Evolutionary conservation across 2,888 invertebrate species (phyloP), one percentile per base, ranked within the genome.

Genomic region (Melitaea athalia): DNA sequence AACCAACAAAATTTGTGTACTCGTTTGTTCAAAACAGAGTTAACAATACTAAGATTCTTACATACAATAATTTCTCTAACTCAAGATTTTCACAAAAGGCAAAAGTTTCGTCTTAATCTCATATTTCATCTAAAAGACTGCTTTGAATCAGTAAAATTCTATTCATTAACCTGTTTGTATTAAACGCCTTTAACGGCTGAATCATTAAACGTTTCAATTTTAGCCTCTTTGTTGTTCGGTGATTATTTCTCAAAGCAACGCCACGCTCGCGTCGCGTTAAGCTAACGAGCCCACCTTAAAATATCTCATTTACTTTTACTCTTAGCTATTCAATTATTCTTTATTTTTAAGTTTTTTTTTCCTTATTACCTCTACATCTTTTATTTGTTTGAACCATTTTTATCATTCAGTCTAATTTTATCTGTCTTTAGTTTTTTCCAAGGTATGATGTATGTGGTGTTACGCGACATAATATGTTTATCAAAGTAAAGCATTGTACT

Each of bases 231-330:
- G 59, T 59, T 64, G 59, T 64, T n/a, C 59, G 50, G 59, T 50
- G 64, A 64, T 59, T 64, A 64, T 64, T 59, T 64, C 50, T 64
- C 50, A 59, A 64, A 49, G 49, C 63, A 55, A 43, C n/a, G 42
- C 49, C 38, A 50, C 24, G 47, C 42, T 50, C 33, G 24, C 59
- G 64, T 42, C 49, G 15, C 59, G 50, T 64, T 59, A 64, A 38
- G 64, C 64, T 59, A 64, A 64, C 64, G 64, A 64, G 49, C 57
- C 47, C 42, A n/a, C 59, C 59, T 50, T 64, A 50, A 42, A 64
- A 33, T 59, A 64, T 59, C 59, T 49, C 59, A 64, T 64, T 59
- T 50, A 59, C 42, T 47, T 64, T 59, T 59, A 38, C 49, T 59
- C 59, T 64, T 24, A 42, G 42, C 31, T 55, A 17, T 50, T 50